Percentiles rank a stretch among this genome's conserved stretches.
Evolutionary conservation across 1,140 invertebrate genomes (phyloP).

Genomic region (Chelonus insularis): DNA sequence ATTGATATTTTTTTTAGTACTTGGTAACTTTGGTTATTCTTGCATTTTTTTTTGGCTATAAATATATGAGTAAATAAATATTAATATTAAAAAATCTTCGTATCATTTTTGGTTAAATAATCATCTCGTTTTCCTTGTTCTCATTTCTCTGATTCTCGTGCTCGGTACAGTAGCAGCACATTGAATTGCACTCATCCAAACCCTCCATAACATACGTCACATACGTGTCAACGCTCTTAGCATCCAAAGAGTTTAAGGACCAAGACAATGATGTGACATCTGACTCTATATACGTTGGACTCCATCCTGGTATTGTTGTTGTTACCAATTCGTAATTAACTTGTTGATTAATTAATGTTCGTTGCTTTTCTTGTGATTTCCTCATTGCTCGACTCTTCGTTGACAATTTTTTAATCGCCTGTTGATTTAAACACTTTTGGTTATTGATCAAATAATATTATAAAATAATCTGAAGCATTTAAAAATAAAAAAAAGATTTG

Average conservation of each 20-base stretch:
- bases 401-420: constrained; percentile 35
- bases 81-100: neutral
- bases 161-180: constrained; percentile 51
- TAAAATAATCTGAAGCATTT: too few species aligned
- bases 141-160: constrained; percentile 55
- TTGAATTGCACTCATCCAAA: constrained; percentile 40
- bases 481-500: too few species aligned
- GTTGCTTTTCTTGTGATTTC: constrained; percentile 26
- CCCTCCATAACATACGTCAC: constrained; percentile 49
- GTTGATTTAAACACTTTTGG: too few species aligned
- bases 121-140: constrained; percentile 56
- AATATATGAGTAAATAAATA: neutral
- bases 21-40: too few species aligned
- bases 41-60: neutral
- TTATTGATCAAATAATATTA: too few species aligned
- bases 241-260: constrained; percentile 49
- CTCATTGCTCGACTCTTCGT: constrained; percentile 29
- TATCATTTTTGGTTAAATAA: constrained; percentile 41
- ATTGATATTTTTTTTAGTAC: too few species aligned
- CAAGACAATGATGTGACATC: constrained; percentile 47
- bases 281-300: constrained; percentile 36
- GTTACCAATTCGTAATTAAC: constrained; percentile 10
- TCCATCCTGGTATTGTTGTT: constrained; percentile 15
- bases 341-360: neutral
- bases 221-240: constrained; percentile 53